These are phyloP conservation scores for Nyleta sp. DNA, from an alignment of 2,888 invertebrate genomes.

Conservation along the genomic window DNA sequence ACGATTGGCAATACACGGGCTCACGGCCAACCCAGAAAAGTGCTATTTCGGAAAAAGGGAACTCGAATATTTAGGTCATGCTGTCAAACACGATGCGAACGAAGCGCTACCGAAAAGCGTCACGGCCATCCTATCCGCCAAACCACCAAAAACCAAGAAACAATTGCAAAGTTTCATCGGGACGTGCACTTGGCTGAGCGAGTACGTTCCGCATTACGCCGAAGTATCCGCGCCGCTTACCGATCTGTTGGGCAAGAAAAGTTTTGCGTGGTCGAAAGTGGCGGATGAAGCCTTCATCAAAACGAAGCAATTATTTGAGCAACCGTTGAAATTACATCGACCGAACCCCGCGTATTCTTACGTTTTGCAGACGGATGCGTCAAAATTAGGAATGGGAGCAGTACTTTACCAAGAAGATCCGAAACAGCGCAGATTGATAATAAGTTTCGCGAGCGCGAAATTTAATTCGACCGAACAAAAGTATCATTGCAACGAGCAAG, in stretches of 20 bases:
- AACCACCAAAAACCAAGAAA: constrained; percentile 3
- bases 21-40: constrained; percentile 3
- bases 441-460: constrained; percentile 62
- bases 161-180: constrained; percentile 34
- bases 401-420: constrained; percentile 17
- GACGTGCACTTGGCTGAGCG: constrained; percentile 36
- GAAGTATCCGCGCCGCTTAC: background rate
- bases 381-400: constrained; percentile 27
- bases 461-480: constrained; percentile 26
- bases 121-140: background rate
- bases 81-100: background rate
- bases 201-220: constrained; percentile 15
- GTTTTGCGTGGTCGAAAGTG: background rate
- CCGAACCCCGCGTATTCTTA: background rate
- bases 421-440: constrained; percentile 21
- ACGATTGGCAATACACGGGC: constrained; percentile 7
- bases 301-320: background rate
- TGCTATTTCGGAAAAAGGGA: constrained; percentile 21
- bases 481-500: constrained; percentile 38
- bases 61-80: constrained; percentile 28
- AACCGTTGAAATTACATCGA: background rate
- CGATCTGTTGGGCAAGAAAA: background rate
- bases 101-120: constrained; percentile 23
- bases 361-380: constrained; percentile 37
- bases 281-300: background rate